phyloP scores from a whole-genome alignment of 2,113 vertebrate species.

The Callaeas wilsoni region DNA sequence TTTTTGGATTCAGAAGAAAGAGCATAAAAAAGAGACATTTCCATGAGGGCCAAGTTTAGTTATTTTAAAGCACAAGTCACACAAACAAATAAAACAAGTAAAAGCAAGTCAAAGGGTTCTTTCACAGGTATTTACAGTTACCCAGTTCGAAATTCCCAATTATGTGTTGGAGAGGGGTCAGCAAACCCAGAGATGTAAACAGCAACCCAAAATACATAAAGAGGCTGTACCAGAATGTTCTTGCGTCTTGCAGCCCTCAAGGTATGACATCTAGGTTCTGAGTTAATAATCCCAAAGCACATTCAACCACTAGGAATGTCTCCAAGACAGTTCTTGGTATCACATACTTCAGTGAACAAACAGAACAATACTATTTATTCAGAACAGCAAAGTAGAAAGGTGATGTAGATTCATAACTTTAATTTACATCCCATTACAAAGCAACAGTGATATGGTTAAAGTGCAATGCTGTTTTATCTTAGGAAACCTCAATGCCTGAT shows the following conservation, averaged over 20 bases:
- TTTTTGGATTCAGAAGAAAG: background rate
- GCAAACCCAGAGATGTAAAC: background rate
- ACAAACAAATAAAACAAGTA: background rate
- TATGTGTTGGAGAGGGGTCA: background rate
- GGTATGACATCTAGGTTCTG: background rate
- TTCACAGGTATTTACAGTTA: background rate
- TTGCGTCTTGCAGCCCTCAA: background rate
- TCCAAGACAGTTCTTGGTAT: background rate
- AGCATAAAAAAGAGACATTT: background rate
- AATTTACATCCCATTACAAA: background rate
- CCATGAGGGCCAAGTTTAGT: background rate
- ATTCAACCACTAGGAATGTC: background rate
- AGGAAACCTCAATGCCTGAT: background rate
- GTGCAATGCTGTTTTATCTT: background rate
- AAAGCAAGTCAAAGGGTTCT: background rate
- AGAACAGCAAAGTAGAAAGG: background rate
- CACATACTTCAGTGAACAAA: background rate
- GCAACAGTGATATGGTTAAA: background rate
- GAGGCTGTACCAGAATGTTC: background rate
- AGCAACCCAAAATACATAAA: background rate
- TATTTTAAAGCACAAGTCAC: background rate
- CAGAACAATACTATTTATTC: background rate
- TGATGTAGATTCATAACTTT: background rate
- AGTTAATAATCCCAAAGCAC: background rate
- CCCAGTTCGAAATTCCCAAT: background rate